Conservation (phyloP, 2,797 vertebrate species). For the Arrhamphus sclerolepis region DNA sequence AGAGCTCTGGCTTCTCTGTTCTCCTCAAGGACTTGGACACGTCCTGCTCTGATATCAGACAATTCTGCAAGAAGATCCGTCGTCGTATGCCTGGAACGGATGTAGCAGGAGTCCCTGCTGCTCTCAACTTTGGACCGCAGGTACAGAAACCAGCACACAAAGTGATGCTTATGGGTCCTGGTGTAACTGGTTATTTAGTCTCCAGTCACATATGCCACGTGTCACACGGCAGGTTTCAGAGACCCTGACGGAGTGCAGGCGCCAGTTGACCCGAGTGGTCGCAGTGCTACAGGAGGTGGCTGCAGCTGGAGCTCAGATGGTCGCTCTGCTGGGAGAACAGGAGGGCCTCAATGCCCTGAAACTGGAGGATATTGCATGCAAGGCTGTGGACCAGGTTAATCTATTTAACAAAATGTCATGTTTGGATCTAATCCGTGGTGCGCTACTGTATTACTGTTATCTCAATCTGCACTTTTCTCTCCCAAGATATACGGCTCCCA, state of each 20-base stretch:
- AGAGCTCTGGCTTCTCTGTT: constrained; percentile 84
- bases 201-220: background rate
- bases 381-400: constrained; percentile 87
- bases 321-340: constrained; percentile 86
- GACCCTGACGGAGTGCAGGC: constrained; percentile 87
- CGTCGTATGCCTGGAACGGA: constrained; percentile 96
- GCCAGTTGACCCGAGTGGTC: constrained; percentile 90
- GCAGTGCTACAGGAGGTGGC: constrained; percentile 94
- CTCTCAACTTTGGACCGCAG: constrained; percentile 87
- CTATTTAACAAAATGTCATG: no score
- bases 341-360: constrained; percentile 86
- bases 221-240: constrained; percentile 83
- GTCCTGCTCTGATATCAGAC: constrained; percentile 91
- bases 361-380: constrained; percentile 88
- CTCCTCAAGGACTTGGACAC: constrained; percentile 95
- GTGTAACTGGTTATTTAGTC: no score
- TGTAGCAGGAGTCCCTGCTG: constrained; percentile 88
- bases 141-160: constrained; percentile 60
- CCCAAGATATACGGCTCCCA: constrained; percentile 87
- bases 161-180: no score
- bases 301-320: constrained; percentile 89
- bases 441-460: background rate
- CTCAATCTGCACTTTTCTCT: background rate
- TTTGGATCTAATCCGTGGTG: no score
- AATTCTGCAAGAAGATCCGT: constrained; percentile 99